A percentile compares a stretch with the other conserved stretches of the same genome.
These are phyloP conservation scores for Mesoligia furuncula DNA, from an alignment of 2,888 invertebrate species.

Conservation along the genomic window DNA sequence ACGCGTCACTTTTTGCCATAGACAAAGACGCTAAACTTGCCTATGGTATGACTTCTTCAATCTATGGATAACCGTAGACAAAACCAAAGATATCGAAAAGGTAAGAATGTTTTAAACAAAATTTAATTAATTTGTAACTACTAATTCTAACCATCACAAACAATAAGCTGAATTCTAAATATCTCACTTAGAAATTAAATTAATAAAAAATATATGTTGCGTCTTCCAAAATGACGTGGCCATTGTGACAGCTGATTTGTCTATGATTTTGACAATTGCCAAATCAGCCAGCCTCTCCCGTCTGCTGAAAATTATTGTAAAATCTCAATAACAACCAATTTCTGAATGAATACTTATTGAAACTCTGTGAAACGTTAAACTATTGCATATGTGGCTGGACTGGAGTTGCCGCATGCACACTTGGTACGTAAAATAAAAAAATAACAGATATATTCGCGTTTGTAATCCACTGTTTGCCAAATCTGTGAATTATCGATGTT, in stretches of 20 bases:
- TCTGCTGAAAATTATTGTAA: slow-evolving; percentile 72
- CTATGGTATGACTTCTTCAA: slow-evolving; percentile 63
- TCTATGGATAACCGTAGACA: slow-evolving; percentile 57
- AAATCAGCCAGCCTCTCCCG: slow-evolving; percentile 86
- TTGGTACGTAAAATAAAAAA: slow-evolving; percentile 76
- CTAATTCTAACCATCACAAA: neutral
- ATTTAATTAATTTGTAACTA: neutral
- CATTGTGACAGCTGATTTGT: slow-evolving; percentile 84
- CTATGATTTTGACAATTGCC: slow-evolving; percentile 88
- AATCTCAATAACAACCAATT: slow-evolving; percentile 68
- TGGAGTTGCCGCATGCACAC: slow-evolving; percentile 70
- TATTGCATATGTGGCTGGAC: slow-evolving; percentile 69
- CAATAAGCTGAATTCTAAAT: neutral
- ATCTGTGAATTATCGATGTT: slow-evolving; percentile 68
- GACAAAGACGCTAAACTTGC: slow-evolving; percentile 75
- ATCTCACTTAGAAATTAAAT: neutral
- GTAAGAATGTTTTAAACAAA: neutral
- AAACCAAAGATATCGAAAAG: slow-evolving; percentile 20
- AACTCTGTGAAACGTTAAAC: slow-evolving; percentile 43
- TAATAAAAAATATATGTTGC: slow-evolving; percentile 56
- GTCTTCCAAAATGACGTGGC: slow-evolving; percentile 89
- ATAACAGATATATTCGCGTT: slow-evolving; percentile 46
- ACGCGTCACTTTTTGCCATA: slow-evolving; percentile 73
- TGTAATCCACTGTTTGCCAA: slow-evolving; percentile 60
- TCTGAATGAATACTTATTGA: slow-evolving; percentile 81